Conservation (phyloP, 2,888 invertebrate species). For the Auanema freiburgensis region DNA sequence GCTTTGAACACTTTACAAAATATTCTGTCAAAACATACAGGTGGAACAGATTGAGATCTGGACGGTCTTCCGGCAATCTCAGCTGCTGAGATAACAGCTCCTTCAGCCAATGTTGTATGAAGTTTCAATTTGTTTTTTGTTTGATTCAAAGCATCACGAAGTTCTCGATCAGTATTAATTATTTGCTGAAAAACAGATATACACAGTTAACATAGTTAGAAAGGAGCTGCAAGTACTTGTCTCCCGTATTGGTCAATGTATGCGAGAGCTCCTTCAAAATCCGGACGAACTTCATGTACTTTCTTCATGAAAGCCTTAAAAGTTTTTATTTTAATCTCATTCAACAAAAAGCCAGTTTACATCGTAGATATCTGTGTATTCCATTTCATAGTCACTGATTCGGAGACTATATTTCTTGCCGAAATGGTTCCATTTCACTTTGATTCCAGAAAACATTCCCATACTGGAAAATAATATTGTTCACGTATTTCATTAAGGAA, state of each 20-base stretch:
- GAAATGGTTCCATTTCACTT: slow-evolving; percentile 60
- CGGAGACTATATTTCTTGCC: slow-evolving; percentile 57
- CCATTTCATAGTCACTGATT: slow-evolving; percentile 58
- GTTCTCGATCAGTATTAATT: slow-evolving; percentile 48
- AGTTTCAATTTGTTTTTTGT: slow-evolving; percentile 54
- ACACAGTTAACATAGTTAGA: not conserved
- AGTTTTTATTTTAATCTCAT: slow-evolving; percentile 5
- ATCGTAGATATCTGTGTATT: slow-evolving; percentile 55
- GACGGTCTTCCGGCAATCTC: slow-evolving; percentile 50
- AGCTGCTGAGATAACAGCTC: slow-evolving; percentile 54
- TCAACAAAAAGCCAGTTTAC: slow-evolving; percentile 30
- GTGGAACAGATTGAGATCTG: slow-evolving; percentile 56
- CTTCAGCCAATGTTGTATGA: slow-evolving; percentile 46
- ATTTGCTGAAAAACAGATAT: slow-evolving; percentile 36
- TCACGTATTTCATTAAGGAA: too few species aligned
- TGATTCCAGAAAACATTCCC: slow-evolving; percentile 56
- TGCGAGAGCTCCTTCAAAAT: slow-evolving; percentile 59
- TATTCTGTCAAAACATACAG: slow-evolving; percentile 25
- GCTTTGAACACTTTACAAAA: not conserved
- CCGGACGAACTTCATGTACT: slow-evolving; percentile 49
- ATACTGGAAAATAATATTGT: slow-evolving; percentile 36
- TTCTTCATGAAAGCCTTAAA: slow-evolving; percentile 56
- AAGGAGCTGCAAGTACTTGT: slow-evolving; percentile 39
- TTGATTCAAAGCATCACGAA: slow-evolving; percentile 50
- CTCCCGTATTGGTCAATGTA: slow-evolving; percentile 57